Percentiles rank a stretch among this genome's conserved stretches.
Conservation (phyloP, 2,888 invertebrate species). For the Endomychus coccineus region DNA sequence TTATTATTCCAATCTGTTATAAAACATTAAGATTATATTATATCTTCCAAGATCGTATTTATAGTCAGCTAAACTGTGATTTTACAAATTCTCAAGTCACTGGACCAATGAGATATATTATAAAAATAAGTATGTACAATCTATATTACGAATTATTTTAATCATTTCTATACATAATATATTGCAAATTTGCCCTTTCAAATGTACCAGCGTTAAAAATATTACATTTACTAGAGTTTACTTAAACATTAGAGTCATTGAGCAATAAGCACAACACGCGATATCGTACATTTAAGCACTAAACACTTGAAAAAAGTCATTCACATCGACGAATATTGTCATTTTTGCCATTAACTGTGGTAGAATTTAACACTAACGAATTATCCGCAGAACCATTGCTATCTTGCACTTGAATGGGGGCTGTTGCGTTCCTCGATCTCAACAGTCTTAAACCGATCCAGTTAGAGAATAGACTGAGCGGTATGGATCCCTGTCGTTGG, state of each 20-base stretch:
- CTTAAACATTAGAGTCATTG: conserved; percentile 10
- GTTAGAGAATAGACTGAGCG: conserved; percentile 59
- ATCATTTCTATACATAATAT: no score
- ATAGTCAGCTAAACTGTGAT: no score
- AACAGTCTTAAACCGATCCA: conserved; percentile 66
- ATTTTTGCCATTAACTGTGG: conserved; percentile 22
- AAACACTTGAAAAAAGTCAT: conserved; percentile 5
- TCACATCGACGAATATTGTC: conserved; percentile 20
- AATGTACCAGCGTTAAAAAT: conserved; percentile 8
- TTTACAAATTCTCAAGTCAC: no score
- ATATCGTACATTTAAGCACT: no score
- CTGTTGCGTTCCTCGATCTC: conserved; percentile 33
- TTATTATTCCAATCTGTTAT: no score
- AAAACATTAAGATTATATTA: no score
- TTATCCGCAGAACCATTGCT: conserved; percentile 24
- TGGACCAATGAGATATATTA: no score
- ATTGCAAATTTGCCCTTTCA: conserved; percentile 29
- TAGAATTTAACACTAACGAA: conserved; percentile 19
- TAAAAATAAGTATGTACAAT: no score
- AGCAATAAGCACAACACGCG: conserved; percentile 12
- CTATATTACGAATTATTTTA: no score
- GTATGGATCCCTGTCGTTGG: conserved; percentile 45
- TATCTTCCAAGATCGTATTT: no score
- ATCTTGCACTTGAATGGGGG: conserved; percentile 20
- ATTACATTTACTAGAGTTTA: no score